These are phyloP conservation scores for Tonatia bakeri DNA, from an alignment of 2,113 vertebrate genomes.

Conservation along the genomic window DNA sequence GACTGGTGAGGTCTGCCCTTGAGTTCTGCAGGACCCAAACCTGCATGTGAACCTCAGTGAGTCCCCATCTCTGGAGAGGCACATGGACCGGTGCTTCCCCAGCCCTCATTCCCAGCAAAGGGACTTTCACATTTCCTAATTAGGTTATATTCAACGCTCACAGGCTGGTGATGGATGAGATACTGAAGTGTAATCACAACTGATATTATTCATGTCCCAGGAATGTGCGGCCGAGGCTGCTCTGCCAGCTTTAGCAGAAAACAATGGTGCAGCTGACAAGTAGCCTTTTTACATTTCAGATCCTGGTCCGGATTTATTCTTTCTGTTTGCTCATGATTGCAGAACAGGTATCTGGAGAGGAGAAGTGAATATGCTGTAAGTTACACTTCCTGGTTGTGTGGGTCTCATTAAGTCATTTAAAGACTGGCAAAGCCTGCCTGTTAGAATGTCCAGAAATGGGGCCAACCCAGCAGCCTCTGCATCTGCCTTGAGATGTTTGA, in stretches of 20 bases:
- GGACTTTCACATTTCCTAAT: slow-evolving; percentile 84
- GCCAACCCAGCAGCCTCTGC: background rate
- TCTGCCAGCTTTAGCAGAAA: slow-evolving; percentile 75
- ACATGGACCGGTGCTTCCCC: background rate
- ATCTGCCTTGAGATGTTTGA: background rate
- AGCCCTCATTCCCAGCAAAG: background rate
- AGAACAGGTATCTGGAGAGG: slow-evolving; percentile 20
- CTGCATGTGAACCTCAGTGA: background rate
- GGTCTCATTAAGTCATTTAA: background rate
- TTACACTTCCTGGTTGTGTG: background rate
- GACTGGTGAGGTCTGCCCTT: background rate
- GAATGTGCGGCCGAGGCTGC: slow-evolving; percentile 82
- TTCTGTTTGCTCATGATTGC: background rate
- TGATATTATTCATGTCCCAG: slow-evolving; percentile 86
- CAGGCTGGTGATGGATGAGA: slow-evolving; percentile 81
- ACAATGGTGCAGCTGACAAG: slow-evolving; percentile 79
- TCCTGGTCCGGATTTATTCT: background rate
- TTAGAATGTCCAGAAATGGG: slow-evolving; percentile 1
- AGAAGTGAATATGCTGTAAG: background rate
- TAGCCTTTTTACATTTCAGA: background rate
- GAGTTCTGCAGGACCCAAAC: background rate
- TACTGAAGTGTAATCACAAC: slow-evolving; percentile 83
- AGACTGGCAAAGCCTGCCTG: background rate
- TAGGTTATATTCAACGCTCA: slow-evolving; percentile 82
- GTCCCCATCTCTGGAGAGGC: background rate